These are phyloP conservation scores for Zeus faber DNA, from an alignment of 2,113 vertebrate species.

Conservation along the genomic window DNA sequence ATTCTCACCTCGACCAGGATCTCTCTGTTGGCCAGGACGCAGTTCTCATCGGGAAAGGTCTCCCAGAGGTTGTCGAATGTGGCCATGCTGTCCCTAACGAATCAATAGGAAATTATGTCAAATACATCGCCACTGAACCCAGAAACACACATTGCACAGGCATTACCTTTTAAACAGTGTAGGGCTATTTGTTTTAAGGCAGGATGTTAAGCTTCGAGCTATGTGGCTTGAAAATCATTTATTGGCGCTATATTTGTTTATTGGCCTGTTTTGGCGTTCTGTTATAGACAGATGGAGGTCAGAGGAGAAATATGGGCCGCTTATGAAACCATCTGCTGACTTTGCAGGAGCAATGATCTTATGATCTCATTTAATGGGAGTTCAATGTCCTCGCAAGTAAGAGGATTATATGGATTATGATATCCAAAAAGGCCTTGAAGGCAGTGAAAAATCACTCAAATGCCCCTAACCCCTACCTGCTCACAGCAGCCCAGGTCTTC, in stretches of 20 bases:
- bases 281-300: constrained; percentile 2
- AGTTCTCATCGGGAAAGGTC: constrained; percentile 87
- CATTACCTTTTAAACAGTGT: too few species aligned
- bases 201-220: too few species aligned
- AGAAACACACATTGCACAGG: background rate
- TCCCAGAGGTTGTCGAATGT: constrained; percentile 81
- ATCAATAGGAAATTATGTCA: background rate
- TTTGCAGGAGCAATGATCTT: background rate
- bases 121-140: background rate
- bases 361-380: constrained; percentile 15
- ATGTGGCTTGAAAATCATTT: too few species aligned
- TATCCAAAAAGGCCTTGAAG: background rate
- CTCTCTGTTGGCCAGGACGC: constrained; percentile 79
- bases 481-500: constrained; percentile 81
- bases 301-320: constrained; percentile 15
- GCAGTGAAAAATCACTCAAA: too few species aligned
- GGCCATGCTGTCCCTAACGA: constrained; percentile 73
- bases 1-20: constrained; percentile 77
- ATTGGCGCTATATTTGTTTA: constrained; percentile 8
- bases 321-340: constrained; percentile 28
- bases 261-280: background rate
- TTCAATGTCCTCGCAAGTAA: constrained; percentile 34
- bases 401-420: constrained; percentile 7
- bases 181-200: too few species aligned
- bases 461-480: constrained; percentile 63